Percentiles rank a stretch among this genome's conserved stretches.
These are phyloP conservation scores for Ephialtes manifestator DNA, from an alignment of 2,888 invertebrate genomes.

Conservation along the genomic window DNA sequence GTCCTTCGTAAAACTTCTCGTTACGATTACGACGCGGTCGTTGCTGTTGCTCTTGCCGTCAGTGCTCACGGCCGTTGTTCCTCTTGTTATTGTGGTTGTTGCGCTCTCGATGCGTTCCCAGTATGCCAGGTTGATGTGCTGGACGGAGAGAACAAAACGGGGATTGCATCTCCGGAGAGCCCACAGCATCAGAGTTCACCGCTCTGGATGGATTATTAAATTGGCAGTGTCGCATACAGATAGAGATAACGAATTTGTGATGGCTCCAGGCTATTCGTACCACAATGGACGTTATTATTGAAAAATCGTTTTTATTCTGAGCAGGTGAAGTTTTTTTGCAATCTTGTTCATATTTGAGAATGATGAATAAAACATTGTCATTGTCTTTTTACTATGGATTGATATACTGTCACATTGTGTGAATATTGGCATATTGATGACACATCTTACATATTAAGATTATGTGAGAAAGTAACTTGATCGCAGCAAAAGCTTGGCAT, in stretches of 20 bases:
- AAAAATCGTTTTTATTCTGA: slow-evolving; percentile 43
- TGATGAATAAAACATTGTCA: neutral
- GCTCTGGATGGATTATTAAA: slow-evolving; percentile 82
- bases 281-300: slow-evolving; percentile 36
- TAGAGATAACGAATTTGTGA: slow-evolving; percentile 72
- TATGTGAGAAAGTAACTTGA: neutral
- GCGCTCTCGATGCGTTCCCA: slow-evolving; percentile 32
- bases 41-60: slow-evolving; percentile 70
- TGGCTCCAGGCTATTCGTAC: slow-evolving; percentile 57
- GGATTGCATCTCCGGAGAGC: slow-evolving; percentile 11
- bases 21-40: slow-evolving; percentile 82
- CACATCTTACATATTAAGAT: neutral
- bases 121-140: slow-evolving; percentile 29
- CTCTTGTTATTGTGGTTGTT: slow-evolving; percentile 42
- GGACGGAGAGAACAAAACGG: slow-evolving; percentile 38
- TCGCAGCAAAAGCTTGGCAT: neutral
- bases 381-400: neutral
- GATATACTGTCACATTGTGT: no score
- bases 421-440: no score
- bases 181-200: slow-evolving; percentile 39
- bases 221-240: slow-evolving; percentile 73
- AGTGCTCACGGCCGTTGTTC: slow-evolving; percentile 65
- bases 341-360: neutral
- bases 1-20: slow-evolving; percentile 79
- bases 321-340: neutral